Evolutionary conservation across 2,113 vertebrate species (phyloP).

Genomic region (Phalacrocorax brasilianus): DNA sequence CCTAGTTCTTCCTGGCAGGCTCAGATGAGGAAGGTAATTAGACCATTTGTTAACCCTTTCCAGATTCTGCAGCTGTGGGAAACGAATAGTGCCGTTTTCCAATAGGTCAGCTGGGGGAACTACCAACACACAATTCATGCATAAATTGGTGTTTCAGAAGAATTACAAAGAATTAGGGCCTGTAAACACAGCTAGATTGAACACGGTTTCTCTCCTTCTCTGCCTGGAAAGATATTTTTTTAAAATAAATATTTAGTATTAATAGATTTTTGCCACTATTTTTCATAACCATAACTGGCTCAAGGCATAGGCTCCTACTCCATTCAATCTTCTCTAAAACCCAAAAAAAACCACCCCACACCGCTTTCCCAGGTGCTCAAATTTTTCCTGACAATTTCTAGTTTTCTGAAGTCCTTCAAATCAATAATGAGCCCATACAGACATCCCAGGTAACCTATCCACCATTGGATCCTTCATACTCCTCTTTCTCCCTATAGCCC

Average conservation of each 20-base stretch:
- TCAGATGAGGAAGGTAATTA: neutral
- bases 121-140: neutral
- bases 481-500: neutral
- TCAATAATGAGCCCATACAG: neutral
- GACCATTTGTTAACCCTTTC: neutral
- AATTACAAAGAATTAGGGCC: neutral
- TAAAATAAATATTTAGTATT: neutral
- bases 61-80: neutral
- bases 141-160: neutral
- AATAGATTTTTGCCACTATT: neutral
- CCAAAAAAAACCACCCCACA: neutral
- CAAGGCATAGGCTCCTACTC: neutral
- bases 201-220: neutral
- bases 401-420: neutral
- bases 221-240: neutral
- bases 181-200: neutral
- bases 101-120: neutral
- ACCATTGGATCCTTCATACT: accelerated
- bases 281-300: neutral
- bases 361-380: neutral
- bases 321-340: neutral
- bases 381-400: neutral
- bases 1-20: neutral
- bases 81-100: neutral
- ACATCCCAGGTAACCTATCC: neutral